Evolutionary conservation across 2,888 invertebrate genomes (phyloP), one percentile per base, ranked within the genome.

Genomic region (Fragum whitleyi): DNA sequence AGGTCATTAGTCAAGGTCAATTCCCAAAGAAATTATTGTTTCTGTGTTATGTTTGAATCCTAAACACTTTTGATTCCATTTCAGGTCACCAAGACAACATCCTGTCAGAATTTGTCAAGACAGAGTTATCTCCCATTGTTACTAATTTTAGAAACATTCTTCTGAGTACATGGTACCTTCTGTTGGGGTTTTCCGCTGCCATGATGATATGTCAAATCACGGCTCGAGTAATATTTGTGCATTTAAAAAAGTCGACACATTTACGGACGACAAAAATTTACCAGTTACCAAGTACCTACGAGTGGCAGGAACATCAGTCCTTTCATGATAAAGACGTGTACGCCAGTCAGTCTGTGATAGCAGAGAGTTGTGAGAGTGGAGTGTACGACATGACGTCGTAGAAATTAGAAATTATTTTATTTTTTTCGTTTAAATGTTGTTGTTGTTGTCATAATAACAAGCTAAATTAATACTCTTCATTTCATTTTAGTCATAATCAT

Each of bases 331-430:
- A 85, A 39, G 87, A 88, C 32, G 87, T 90, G 62, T 90, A 91
- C 80, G 86, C 88, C 59, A 90, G 89, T 65, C 89, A 89, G 55
- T 92, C 91, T 0, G 87, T 89, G 87, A 87, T 91, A 65, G 85
- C 85, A 0, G 91, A 91, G 79, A 92, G 91, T 77, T 91, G 91
- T 74, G 91, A 92, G 74, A 92, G 91, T 78, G 91, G 91, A 1
- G 91, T 92, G 0, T 90, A 90, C 57, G 89, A 85, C 67, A 77
- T 85, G 76, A 82, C 75, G 1, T 53, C 68, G 19, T 77, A 69
- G 29, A 14, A 16, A 16, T 51, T 28, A 36, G n/a, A 6, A 7
- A 5, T 23, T 51, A 28, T 28, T n/a, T 26, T 14, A 9, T 28
- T 14, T 23, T 57, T n/a, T n/a, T n/a, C n/a, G n/a, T n/a, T n/a